phyloP scores from a whole-genome alignment of 2,113 vertebrate genomes.

The Bombycilla garrulus region DNA sequence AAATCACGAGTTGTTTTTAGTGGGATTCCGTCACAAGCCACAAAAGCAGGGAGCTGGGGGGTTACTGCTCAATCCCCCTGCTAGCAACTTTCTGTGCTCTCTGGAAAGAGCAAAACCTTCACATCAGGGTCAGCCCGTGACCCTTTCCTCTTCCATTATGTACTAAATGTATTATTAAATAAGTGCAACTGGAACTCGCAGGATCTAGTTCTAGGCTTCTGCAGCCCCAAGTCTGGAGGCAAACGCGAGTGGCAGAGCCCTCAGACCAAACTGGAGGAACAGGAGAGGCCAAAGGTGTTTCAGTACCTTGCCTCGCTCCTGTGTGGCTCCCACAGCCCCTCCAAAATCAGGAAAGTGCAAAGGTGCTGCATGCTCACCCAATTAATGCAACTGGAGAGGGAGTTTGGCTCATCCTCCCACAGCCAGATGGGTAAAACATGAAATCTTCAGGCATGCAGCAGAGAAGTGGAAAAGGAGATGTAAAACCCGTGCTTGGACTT shows the following conservation, averaged over 20 bases:
- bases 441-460: neutral
- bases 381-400: neutral
- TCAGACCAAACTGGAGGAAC: neutral
- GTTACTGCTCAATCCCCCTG: neutral
- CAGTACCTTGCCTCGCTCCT: neutral
- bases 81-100: neutral
- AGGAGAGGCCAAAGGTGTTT: neutral
- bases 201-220: neutral
- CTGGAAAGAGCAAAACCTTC: neutral
- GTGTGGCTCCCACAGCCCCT: neutral
- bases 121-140: neutral
- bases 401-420: neutral
- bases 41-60: neutral
- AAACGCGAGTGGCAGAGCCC: neutral
- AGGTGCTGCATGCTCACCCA: neutral
- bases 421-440: neutral
- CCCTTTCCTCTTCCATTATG: neutral
- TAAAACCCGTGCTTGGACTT: neutral
- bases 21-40: slow-evolving; percentile 26
- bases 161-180: neutral
- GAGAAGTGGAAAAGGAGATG: neutral
- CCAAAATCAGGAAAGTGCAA: neutral
- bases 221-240: neutral
- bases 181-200: neutral
- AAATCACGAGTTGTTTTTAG: slow-evolving; percentile 50